These are phyloP conservation scores for Apoderus coryli DNA, from an alignment of 2,888 invertebrate genomes.

Conservation along the genomic window DNA sequence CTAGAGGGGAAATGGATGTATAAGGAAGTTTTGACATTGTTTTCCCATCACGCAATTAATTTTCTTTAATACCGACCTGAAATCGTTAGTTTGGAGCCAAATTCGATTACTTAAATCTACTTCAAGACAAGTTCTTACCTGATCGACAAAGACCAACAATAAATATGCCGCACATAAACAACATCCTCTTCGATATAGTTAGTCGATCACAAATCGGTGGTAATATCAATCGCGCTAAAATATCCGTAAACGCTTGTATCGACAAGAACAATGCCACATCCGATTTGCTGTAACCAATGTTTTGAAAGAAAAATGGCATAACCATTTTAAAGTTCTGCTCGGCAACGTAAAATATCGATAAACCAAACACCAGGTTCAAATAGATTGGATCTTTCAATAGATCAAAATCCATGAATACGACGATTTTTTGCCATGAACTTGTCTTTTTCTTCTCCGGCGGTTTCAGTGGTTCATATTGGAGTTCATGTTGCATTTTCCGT, in stretches of 20 bases:
- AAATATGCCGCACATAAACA: conserved; percentile 57
- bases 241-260: conserved; percentile 60
- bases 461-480: conserved; percentile 20
- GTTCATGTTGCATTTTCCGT: conserved; percentile 23
- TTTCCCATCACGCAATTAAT: too few species aligned
- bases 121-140: conserved; percentile 37
- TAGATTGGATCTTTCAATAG: conserved; percentile 57
- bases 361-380: conserved; percentile 54
- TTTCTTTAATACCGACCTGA: too few species aligned
- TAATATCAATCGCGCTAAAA: conserved; percentile 53
- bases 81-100: too few species aligned
- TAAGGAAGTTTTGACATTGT: too few species aligned
- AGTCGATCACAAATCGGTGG: conserved; percentile 59
- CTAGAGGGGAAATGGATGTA: too few species aligned
- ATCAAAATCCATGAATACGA: conserved; percentile 54
- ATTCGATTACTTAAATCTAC: too few species aligned
- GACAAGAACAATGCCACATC: conserved; percentile 62
- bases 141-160: conserved; percentile 58
- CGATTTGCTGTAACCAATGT: conserved; percentile 35
- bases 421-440: conserved; percentile 32
- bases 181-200: conserved; percentile 49
- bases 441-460: conserved; percentile 21
- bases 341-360: conserved; percentile 60
- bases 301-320: conserved; percentile 25
- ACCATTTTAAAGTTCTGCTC: conserved; percentile 53